Base-by-base conservation (phyloP, 2,113 vertebrate genomes). In the Pteruthius melanotis region DNA sequence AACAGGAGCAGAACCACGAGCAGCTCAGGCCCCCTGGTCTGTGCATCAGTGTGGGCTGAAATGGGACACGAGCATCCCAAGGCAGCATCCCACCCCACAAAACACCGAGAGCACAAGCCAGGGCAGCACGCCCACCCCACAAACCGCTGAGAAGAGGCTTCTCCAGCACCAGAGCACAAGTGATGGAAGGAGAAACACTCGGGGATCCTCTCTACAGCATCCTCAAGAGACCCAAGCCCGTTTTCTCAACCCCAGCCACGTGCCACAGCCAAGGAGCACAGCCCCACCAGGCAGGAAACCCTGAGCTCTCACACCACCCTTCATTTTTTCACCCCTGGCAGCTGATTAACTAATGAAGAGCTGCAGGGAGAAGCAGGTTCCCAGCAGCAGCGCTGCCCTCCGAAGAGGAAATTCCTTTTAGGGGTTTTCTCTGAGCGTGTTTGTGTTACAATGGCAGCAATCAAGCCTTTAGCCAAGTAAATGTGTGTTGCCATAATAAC, bases 391-490 rank as follows among this genome's bases (percentile, higher is more conserved):
- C 3, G 1, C 75, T 92, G 83, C 53, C 86, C 71, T 61, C 37
- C 10, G 13, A 17, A 64, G 66, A 56, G 71, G 84, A 93, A 75
- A 75, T 39, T 81, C 77, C 78, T 94, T 91, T 79, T 57, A 85
- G 40, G 91, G 95, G 5, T 40, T 76, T 84, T 93, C 52, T 26
- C 24, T 3, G 9, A 15, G 39, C 35, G 21, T 94, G 83, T 92
- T 94, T 94, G 69, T 53, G 33, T 82, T 76, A 30, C 39, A 44
- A 8, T 5, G 15, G 42, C 92, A 93, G 88, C 79, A 72, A 87
- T 82, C 71, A 37, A 87, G 59, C 30, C 82, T 80, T 89, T 59
- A 60, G 89, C 90, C 94, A 68, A 84, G 45, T 33, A 56, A 77
- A 8, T 23, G 15, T 7, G 28, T 24, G 40, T 89, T 94, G 71